These are phyloP conservation scores for Patella pellucida DNA, from an alignment of 2,888 invertebrate genomes.

Conservation along the genomic window DNA sequence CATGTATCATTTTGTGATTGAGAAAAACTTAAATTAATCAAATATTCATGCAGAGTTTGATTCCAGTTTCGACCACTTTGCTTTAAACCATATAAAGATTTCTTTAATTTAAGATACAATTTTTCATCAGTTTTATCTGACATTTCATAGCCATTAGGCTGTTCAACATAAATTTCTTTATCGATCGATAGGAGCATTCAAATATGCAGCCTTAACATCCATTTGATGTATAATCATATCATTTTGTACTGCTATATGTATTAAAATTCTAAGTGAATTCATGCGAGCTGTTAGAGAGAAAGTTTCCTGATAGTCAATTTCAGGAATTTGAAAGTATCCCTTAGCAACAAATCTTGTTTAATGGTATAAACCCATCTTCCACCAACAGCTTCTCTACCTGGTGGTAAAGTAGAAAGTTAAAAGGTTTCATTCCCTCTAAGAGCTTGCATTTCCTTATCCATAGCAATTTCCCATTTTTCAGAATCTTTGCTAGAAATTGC, in stretches of 20 bases:
- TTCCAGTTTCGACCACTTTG: conserved; percentile 11
- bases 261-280: conserved; percentile 8
- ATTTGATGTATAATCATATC: conserved; percentile 9
- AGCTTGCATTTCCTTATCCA: conserved; percentile 19
- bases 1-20: neutral
- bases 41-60: conserved; percentile 13
- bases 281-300: conserved; percentile 14
- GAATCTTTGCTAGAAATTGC: conserved; percentile 14
- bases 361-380: conserved; percentile 18
- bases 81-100: conserved; percentile 22
- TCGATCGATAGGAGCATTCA: conserved; percentile 25
- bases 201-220: conserved; percentile 24
- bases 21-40: conserved; percentile 14
- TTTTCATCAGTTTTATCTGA: conserved; percentile 14
- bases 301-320: conserved; percentile 24
- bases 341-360: conserved; percentile 19
- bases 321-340: conserved; percentile 17
- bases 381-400: conserved; percentile 18
- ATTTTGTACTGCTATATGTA: neutral
- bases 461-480: conserved; percentile 18
- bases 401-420: conserved; percentile 11
- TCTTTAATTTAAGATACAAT: conserved; percentile 16
- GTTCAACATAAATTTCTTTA: conserved; percentile 22
- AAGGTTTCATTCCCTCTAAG: conserved; percentile 14
- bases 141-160: conserved; percentile 21